phyloP scores from a whole-genome alignment of 2,888 invertebrate species.

The Sepioteuthis lessoniana region DNA sequence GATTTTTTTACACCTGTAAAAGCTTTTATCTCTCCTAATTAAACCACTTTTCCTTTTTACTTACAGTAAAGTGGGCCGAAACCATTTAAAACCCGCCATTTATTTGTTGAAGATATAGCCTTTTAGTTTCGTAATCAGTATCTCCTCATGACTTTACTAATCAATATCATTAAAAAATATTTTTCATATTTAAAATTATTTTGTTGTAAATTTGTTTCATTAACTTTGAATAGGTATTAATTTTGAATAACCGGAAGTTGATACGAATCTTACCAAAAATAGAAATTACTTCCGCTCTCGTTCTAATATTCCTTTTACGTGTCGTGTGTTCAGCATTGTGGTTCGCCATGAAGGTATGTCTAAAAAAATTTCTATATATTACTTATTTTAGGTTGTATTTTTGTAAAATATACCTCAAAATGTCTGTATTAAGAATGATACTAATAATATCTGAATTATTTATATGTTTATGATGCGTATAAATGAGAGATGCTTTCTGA shows the following conservation, averaged over 20 bases:
- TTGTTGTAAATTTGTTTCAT: neutral
- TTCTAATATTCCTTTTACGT: neutral
- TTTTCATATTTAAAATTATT: neutral
- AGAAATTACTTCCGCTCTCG: neutral
- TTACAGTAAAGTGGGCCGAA: neutral
- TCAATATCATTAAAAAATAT: neutral
- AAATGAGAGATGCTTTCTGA: neutral
- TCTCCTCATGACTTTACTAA: neutral
- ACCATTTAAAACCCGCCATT: neutral
- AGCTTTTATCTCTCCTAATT: neutral
- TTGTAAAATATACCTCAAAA: neutral
- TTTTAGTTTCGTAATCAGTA: neutral
- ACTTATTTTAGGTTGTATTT: neutral
- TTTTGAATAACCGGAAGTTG: neutral
- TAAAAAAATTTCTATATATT: neutral
- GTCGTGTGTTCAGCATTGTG: neutral
- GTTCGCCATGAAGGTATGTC: constrained; percentile 38
- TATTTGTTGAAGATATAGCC: neutral
- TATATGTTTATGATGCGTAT: neutral
- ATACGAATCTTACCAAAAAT: neutral
- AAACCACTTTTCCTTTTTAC: neutral
- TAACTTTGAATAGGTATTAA: neutral
- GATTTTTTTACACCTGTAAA: neutral
- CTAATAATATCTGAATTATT: neutral
- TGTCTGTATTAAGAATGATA: neutral